Conservation (phyloP, 2,888 invertebrate species). For the Stegophylla sp. region DNA sequence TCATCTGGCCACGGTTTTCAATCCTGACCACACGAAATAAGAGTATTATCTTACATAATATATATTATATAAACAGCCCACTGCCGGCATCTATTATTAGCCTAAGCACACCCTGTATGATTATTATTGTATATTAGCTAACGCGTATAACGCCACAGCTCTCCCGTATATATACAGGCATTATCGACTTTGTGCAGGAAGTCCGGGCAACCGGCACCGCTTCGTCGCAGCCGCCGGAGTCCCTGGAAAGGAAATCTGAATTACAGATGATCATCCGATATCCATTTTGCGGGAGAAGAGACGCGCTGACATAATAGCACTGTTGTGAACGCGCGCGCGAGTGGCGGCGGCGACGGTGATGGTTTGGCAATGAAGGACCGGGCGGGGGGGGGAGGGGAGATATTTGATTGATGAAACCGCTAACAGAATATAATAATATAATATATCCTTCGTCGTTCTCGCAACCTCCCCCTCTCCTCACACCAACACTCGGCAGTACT, state of each 20-base stretch:
- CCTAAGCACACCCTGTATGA: background rate
- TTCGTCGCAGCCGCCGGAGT: too few relatives aligned
- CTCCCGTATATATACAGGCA: background rate
- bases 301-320: slow-evolving; percentile 40
- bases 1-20: too few relatives aligned
- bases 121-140: background rate
- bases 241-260: slow-evolving; percentile 40
- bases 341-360: background rate
- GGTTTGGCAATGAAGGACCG: too few relatives aligned
- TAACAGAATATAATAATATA: slow-evolving; percentile 38
- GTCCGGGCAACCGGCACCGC: slow-evolving; percentile 1
- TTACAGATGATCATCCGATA: slow-evolving; percentile 57
- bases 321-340: background rate
- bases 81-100: background rate
- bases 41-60: too few relatives aligned
- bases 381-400: background rate
- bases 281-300: slow-evolving; percentile 30
- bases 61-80: too few relatives aligned
- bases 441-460: background rate
- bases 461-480: background rate
- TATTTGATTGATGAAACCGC: slow-evolving; percentile 55
- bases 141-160: too few relatives aligned
- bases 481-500: background rate
- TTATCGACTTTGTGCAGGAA: slow-evolving; percentile 49
- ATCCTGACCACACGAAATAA: background rate